A percentile compares a stretch with the other conserved stretches of the same genome.
phyloP scores from a whole-genome alignment of 2,113 vertebrate genomes.

The Callocephalon fimbriatum region DNA sequence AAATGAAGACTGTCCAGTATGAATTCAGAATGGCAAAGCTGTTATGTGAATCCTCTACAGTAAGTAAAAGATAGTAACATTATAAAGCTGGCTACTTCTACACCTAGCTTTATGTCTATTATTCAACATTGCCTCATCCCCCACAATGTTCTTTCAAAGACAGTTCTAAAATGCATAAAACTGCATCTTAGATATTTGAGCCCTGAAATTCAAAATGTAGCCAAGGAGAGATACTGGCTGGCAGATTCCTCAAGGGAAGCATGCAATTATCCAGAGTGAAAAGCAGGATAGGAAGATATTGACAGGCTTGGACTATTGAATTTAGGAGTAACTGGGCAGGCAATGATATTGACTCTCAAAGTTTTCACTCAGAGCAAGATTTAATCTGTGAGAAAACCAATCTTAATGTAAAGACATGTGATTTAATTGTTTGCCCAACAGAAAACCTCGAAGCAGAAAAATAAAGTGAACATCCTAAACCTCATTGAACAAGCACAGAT shows the following conservation, averaged over 20 bases:
- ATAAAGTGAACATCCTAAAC: not conserved
- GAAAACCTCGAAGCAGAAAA: not conserved
- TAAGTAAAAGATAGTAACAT: not conserved
- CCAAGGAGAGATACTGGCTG: not conserved
- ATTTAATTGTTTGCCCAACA: not conserved
- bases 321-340: not conserved
- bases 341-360: not conserved
- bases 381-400: not conserved
- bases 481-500: not conserved
- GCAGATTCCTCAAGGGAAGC: not conserved
- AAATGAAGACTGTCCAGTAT: not conserved
- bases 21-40: not conserved
- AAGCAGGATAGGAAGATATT: not conserved
- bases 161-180: conserved; percentile 12
- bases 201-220: not conserved
- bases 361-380: not conserved
- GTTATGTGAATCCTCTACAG: not conserved
- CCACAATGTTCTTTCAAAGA: not conserved
- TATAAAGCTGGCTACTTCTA: not conserved
- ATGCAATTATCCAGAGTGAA: conserved; percentile 7
- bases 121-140: not conserved
- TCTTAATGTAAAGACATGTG: not conserved
- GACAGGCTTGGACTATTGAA: not conserved
- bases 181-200: not conserved
- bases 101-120: not conserved